These are phyloP conservation scores for Harpalus rubripes DNA, from an alignment of 2,888 invertebrate species.

Conservation along the genomic window DNA sequence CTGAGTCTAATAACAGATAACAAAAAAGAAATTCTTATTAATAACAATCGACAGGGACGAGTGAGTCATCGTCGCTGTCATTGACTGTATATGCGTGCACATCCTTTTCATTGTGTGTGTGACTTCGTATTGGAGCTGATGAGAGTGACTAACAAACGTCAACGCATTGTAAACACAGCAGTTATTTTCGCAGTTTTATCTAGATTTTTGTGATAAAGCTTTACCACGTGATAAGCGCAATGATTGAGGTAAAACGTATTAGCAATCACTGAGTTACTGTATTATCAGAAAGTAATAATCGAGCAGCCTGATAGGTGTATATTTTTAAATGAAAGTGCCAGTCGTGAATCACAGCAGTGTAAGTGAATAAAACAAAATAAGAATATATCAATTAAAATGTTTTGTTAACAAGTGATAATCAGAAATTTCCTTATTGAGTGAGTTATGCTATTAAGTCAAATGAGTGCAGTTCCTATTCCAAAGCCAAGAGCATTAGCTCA, in stretches of 20 bases:
- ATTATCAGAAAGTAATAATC: constrained; percentile 7
- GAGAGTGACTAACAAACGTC: constrained; percentile 65
- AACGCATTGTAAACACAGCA: constrained; percentile 60
- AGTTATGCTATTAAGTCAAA: constrained; percentile 62
- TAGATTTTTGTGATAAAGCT: constrained; percentile 62
- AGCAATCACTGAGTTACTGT: neutral
- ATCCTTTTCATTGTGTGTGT: constrained; percentile 65
- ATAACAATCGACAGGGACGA: constrained; percentile 48
- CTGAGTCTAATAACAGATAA: constrained; percentile 40
- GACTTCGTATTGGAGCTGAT: constrained; percentile 57
- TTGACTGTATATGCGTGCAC: constrained; percentile 63
- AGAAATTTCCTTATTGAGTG: constrained; percentile 62
- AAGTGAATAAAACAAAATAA: constrained; percentile 44
- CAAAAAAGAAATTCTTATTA: constrained; percentile 56
- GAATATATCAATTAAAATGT: constrained; percentile 62
- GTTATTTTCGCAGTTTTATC: constrained; percentile 60
- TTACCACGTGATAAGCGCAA: constrained; percentile 34
- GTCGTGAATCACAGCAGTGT: constrained; percentile 36
- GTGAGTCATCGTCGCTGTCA: constrained; percentile 59
- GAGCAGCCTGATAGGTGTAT: constrained; percentile 3
- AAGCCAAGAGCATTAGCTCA: constrained; percentile 63
- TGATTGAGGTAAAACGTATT: constrained; percentile 1
- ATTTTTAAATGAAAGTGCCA: constrained; percentile 33
- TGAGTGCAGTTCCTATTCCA: constrained; percentile 67
- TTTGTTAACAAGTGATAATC: constrained; percentile 65